Conservation (phyloP, 2,113 vertebrate genomes). For the Corythoichthys intestinalis region DNA sequence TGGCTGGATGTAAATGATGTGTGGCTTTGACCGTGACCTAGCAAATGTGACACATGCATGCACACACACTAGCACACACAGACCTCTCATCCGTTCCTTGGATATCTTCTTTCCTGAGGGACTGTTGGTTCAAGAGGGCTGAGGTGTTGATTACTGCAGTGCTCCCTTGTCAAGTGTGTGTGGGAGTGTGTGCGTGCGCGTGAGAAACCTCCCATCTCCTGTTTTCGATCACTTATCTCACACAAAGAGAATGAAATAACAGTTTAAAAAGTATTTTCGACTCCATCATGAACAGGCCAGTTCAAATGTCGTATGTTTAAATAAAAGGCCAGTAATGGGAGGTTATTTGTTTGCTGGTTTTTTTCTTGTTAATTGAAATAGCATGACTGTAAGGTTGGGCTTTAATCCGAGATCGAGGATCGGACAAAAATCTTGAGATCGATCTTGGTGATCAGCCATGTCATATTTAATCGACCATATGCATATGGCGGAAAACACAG, state of each 20-base stretch:
- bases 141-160: slow-evolving; percentile 72
- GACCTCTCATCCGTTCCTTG: slow-evolving; percentile 29
- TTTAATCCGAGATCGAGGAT: too few relatives aligned
- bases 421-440: too few relatives aligned
- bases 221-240: background rate
- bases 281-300: background rate
- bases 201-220: background rate
- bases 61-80: slow-evolving; percentile 1
- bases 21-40: slow-evolving; percentile 38
- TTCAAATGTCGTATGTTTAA: too few relatives aligned
- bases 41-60: slow-evolving; percentile 5
- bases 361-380: too few relatives aligned
- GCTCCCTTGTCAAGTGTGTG: slow-evolving; percentile 51
- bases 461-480: too few relatives aligned
- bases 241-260: background rate
- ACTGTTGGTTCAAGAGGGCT: slow-evolving; percentile 47
- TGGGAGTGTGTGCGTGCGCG: slow-evolving; percentile 12
- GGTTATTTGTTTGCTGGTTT: too few relatives aligned
- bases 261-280: background rate
- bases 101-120: slow-evolving; percentile 51
- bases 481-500: too few relatives aligned
- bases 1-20: slow-evolving; percentile 52
- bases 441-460: too few relatives aligned
- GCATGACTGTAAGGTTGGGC: too few relatives aligned
- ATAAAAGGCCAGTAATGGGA: too few relatives aligned